Evolutionary conservation across 2,888 invertebrate species (phyloP), one percentile per base, ranked within the genome.

Genomic region (Colostygia pectinataria): DNA sequence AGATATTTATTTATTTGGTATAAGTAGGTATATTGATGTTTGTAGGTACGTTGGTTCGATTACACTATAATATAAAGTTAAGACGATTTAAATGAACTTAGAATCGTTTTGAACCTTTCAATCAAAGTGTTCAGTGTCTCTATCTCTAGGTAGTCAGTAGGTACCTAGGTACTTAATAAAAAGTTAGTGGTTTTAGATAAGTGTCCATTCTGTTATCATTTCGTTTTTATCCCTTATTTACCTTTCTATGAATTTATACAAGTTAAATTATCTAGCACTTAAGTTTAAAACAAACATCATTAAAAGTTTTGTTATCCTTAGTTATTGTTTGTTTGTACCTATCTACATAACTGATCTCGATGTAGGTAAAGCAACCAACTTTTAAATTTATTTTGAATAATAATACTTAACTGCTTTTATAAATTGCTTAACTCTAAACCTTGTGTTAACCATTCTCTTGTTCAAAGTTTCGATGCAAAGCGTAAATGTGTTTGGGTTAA

Each of bases 311-410:
- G 40, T 25, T 50, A 37, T 37, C 23, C 36, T 42, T 31, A 4
- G 43, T 36, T 50, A 42, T 48, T 54, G 44, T 54, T 54, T 49
- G 24, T 43, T 52, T 43, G 13, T 43, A 42, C 50, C 54, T 54
- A 33, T n/a, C n/a, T n/a, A n/a, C n/a, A n/a, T n/a, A n/a, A n/a
- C n/a, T n/a, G 36, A 44, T 52, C 36, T 33, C 37, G 20, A 50
- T 52, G 34, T n/a, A 29, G 15, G n/a, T n/a, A n/a, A n/a, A n/a
- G n/a, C n/a, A n/a, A n/a, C 23, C 4, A 32, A 53, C 44, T 46
- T 53, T 51, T 32, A 32, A 47, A 47, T 53, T 41, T 27, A 42
- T 47, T 47, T 36, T 31, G 37, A 12, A 10, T 45, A 34, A 25
- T 13, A 43, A 12, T 15, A 52, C 27, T 24, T 27, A 28, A 33